phyloP scores from a whole-genome alignment of 2,797 vertebrate species.

The Malurus splendens region DNA sequence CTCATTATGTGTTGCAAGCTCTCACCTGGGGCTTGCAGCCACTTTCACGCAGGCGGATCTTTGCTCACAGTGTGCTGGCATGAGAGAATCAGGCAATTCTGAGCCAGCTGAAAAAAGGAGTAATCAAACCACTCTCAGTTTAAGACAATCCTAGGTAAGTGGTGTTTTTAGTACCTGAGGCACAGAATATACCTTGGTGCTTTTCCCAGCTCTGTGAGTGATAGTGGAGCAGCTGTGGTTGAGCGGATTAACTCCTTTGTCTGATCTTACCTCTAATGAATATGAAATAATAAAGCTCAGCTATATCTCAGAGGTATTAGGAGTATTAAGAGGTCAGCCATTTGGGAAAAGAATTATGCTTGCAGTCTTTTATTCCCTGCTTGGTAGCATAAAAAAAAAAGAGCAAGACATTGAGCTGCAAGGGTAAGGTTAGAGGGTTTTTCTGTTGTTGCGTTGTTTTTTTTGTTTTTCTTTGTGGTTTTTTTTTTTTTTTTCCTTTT shows the following conservation, averaged over 20 bases:
- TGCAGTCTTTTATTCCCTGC: not conserved
- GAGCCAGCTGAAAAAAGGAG: not conserved
- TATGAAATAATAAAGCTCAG: not conserved
- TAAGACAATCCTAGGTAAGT: not conserved
- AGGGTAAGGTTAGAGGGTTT: not conserved
- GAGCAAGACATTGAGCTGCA: not conserved
- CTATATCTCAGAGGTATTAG: not conserved
- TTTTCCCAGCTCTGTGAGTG: not conserved
- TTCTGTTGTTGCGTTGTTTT: not conserved
- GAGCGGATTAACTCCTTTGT: not conserved
- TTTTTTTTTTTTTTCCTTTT: not conserved
- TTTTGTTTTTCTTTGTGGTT: rapidly evolving
- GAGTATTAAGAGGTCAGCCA: not conserved
- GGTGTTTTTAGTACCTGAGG: not conserved
- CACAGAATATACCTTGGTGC: not conserved
- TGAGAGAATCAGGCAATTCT: not conserved
- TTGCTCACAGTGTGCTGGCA: not conserved
- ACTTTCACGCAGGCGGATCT: not conserved
- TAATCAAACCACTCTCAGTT: not conserved
- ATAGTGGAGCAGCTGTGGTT: not conserved
- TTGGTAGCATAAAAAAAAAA: not conserved
- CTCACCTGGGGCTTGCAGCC: not conserved
- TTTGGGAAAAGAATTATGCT: not conserved
- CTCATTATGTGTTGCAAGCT: not conserved
- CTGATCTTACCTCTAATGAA: not conserved